phyloP scores from a whole-genome alignment of 2,888 invertebrate genomes.

The Cryptocephalus primarius region DNA sequence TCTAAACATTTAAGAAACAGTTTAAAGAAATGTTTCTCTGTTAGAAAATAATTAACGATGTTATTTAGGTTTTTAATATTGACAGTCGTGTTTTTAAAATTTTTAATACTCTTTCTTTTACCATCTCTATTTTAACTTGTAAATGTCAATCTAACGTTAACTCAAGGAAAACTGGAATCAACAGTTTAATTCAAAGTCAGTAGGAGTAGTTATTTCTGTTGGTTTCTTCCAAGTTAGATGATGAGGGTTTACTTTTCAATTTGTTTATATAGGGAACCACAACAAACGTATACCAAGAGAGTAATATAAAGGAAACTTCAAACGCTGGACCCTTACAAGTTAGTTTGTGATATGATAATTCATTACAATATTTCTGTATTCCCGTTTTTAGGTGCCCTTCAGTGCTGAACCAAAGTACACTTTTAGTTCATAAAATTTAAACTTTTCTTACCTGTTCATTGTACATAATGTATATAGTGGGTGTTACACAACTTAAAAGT shows the following conservation, averaged over 20 bases:
- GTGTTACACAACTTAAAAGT: neutral
- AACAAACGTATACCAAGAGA: conserved; percentile 3
- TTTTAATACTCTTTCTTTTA: neutral
- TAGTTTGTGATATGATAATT: neutral
- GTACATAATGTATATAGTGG: neutral
- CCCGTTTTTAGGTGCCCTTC: conserved; percentile 5
- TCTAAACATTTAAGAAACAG: too few species aligned
- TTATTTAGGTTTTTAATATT: too few species aligned
- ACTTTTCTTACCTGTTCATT: neutral
- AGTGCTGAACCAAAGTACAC: conserved; percentile 6
- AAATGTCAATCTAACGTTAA: too few species aligned
- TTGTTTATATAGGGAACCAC: neutral
- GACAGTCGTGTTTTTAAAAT: too few species aligned
- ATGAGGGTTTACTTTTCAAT: too few species aligned
- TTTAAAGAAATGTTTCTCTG: too few species aligned
- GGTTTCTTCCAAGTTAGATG: too few species aligned
- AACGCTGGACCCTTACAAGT: conserved; percentile 2
- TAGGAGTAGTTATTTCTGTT: too few species aligned
- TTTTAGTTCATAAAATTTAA: neutral
- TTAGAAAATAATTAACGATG: too few species aligned
- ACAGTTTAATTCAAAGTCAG: too few species aligned
- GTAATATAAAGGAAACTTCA: conserved; percentile 3
- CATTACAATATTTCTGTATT: neutral
- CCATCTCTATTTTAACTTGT: too few species aligned
- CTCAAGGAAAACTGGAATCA: too few species aligned